A percentile compares a stretch with the other conserved stretches of the same genome.
Conservation (phyloP, 2,113 vertebrate genomes). For the Gnathonemus echidnorhynchus region DNA sequence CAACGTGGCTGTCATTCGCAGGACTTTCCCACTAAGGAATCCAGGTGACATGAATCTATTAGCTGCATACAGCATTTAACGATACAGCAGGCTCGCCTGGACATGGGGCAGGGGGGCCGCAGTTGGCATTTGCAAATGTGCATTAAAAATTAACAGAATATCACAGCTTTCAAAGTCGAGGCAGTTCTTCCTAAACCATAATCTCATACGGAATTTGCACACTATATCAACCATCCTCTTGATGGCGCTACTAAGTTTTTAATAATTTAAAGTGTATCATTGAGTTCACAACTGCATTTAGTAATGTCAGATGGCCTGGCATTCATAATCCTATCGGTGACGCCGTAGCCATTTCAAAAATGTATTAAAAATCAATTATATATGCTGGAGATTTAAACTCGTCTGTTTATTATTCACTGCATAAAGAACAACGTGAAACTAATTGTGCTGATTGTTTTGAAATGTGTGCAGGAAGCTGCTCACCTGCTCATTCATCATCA, state of each 20-base stretch:
- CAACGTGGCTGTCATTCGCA: neutral
- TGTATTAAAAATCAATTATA: neutral
- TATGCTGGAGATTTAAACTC: neutral
- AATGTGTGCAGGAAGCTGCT: neutral
- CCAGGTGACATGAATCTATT: neutral
- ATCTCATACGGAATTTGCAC: neutral
- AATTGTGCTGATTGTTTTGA: neutral
- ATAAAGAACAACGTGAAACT: neutral
- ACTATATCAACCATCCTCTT: neutral
- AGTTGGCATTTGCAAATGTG: neutral
- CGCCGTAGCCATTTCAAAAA: neutral
- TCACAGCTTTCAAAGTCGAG: neutral
- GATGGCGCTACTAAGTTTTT: neutral
- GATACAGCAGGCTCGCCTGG: neutral
- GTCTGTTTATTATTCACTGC: neutral
- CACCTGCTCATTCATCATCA: neutral
- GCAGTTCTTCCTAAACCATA: neutral
- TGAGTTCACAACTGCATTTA: neutral
- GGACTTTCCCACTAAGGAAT: neutral
- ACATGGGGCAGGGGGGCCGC: neutral
- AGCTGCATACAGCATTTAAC: neutral
- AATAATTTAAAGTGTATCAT: neutral
- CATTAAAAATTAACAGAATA: neutral
- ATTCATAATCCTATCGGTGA: neutral
- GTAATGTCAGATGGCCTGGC: neutral